Evolutionary conservation across 2,797 vertebrate genomes (phyloP).

Genomic region (Holocentrus rufus): DNA sequence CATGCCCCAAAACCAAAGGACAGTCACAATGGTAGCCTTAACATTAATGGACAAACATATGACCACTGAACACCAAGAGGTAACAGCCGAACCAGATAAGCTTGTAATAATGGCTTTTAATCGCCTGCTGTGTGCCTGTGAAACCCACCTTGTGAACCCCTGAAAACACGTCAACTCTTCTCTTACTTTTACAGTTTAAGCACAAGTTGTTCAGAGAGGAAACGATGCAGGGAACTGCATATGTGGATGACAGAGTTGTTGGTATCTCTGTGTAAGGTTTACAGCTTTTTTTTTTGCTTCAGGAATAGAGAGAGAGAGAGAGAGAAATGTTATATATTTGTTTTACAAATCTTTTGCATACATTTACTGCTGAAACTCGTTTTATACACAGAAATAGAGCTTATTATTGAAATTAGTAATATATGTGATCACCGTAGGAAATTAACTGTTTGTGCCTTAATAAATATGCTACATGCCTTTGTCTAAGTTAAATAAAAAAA

Average conservation of each 20-base stretch:
- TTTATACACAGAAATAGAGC: conserved; percentile 59
- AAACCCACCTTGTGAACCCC: conserved; percentile 33
- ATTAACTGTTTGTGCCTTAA: conserved; percentile 41
- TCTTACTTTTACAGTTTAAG: conserved; percentile 4
- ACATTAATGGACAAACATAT: conserved; percentile 68
- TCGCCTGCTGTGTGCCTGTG: conserved; percentile 32
- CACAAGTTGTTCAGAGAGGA: conserved; percentile 12
- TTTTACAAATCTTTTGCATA: conserved; percentile 12
- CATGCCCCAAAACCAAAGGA: conserved; percentile 74
- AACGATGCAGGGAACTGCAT: conserved; percentile 27
- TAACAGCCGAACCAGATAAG: conserved; percentile 6
- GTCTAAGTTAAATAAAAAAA: conserved; percentile 15
- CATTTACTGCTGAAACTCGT: conserved; percentile 21
- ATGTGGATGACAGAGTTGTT: conserved; percentile 41
- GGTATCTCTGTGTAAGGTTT: conserved; percentile 63
- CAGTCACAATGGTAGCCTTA: conserved; percentile 83
- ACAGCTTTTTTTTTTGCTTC: conserved; percentile 59
- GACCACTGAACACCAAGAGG: conserved; percentile 51
- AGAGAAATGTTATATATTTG: conserved; percentile 11
- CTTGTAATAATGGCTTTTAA: conserved; percentile 19
- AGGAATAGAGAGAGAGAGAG: conserved; percentile 13
- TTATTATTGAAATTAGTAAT: conserved; percentile 58
- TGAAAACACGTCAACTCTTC: conserved; percentile 19
- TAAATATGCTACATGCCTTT: conserved; percentile 35
- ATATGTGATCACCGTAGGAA: conserved; percentile 62